These are phyloP conservation scores for Lepidurus packardi DNA, from an alignment of 1,140 invertebrate genomes.

Conservation along the genomic window DNA sequence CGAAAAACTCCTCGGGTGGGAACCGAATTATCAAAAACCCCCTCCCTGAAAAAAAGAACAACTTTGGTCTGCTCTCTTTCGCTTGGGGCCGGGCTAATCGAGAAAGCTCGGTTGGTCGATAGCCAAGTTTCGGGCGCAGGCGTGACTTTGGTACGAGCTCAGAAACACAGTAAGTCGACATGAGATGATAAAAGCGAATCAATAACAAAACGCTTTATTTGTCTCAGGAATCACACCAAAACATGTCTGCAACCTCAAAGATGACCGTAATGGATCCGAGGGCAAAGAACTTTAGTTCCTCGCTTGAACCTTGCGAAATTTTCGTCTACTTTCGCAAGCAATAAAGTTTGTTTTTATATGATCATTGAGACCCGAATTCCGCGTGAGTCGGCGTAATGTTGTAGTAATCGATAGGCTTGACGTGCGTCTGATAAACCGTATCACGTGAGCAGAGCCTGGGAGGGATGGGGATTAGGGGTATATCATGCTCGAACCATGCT, in stretches of 20 bases:
- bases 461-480: neutral
- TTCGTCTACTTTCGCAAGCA: neutral
- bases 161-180: neutral
- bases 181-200: neutral
- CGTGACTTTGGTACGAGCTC: neutral
- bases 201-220: neutral
- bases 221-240: neutral
- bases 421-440: neutral
- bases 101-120: conserved; percentile 6
- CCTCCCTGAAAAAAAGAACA: neutral
- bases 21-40: neutral
- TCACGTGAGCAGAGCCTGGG: neutral
- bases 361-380: neutral
- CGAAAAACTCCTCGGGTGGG: neutral
- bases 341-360: neutral
- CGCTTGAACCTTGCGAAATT: neutral
- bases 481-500: neutral
- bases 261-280: neutral
- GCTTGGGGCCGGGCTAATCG: neutral
- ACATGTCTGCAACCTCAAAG: neutral
- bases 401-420: neutral
- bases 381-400: neutral
- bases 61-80: neutral
- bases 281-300: neutral
- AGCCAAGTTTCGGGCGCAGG: neutral